These are phyloP conservation scores for Andricus grossulariae DNA, from an alignment of 1,140 invertebrate species.

Conservation along the genomic window DNA sequence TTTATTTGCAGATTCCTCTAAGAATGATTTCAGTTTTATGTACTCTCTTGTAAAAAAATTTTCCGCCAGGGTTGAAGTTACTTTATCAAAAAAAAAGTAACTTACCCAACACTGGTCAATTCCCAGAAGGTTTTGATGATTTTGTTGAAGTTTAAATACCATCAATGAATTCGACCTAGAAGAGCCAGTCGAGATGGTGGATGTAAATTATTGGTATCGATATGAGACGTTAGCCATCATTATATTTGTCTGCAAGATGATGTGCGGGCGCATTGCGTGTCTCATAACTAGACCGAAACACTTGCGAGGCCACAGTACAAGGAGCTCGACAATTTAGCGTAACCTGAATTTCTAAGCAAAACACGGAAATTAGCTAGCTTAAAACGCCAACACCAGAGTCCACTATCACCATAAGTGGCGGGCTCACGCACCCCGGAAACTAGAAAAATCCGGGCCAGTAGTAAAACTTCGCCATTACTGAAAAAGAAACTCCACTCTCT, in stretches of 20 bases:
- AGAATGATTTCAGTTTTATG: too few species aligned
- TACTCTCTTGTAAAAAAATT: too few species aligned
- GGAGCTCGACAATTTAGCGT: conserved; percentile 61
- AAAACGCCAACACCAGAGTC: conserved; percentile 44
- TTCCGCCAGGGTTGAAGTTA: too few species aligned
- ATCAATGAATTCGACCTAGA: conserved; percentile 52
- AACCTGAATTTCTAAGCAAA: conserved; percentile 69
- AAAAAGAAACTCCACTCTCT: conserved; percentile 40
- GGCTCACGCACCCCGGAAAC: conserved; percentile 62
- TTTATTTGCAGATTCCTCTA: too few species aligned
- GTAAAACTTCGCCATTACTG: conserved; percentile 46
- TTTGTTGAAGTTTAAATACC: too few species aligned
- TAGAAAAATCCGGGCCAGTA: conserved; percentile 58
- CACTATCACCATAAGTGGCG: conserved; percentile 56
- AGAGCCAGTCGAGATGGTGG: conserved; percentile 39
- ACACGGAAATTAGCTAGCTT: conserved; percentile 58
- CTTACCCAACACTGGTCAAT: conserved; percentile 34
- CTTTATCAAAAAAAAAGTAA: too few species aligned
- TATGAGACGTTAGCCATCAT: conserved; percentile 43
- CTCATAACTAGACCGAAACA: conserved; percentile 66
- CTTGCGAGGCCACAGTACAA: conserved; percentile 47
- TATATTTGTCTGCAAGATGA: conserved; percentile 41
- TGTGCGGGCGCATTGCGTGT: conserved; percentile 57
- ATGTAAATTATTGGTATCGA: conserved; percentile 53
- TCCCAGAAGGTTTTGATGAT: background rate